A percentile compares a stretch with the other conserved stretches of the same genome.
Evolutionary conservation across 2,113 vertebrate species (phyloP).

Genomic region (Cyprinus carpio): DNA sequence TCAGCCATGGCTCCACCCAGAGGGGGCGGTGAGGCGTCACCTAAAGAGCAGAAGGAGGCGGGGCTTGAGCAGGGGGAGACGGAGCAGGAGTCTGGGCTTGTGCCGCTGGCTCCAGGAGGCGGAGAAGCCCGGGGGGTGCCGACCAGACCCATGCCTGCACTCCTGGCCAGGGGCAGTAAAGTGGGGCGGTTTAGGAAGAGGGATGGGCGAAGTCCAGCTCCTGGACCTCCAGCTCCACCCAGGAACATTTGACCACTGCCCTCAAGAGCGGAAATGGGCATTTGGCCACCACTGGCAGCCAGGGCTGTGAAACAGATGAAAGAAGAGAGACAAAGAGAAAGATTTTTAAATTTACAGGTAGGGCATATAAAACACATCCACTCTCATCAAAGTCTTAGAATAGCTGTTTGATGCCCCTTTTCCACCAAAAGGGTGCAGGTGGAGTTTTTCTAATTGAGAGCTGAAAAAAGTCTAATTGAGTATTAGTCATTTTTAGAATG

Average conservation of each 20-base stretch:
- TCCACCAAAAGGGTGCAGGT: not conserved
- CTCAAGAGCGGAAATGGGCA: slow-evolving; percentile 85
- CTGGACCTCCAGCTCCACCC: slow-evolving; percentile 72
- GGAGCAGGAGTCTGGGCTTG: slow-evolving; percentile 79
- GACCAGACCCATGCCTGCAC: slow-evolving; percentile 74
- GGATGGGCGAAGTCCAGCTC: slow-evolving; percentile 76
- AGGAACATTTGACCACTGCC: slow-evolving; percentile 82
- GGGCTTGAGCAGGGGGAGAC: slow-evolving; percentile 77
- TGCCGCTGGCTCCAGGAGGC: slow-evolving; percentile 71
- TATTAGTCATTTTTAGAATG: not conserved
- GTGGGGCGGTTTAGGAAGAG: slow-evolving; percentile 87
- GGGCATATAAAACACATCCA: not conserved
- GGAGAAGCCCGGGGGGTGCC: slow-evolving; percentile 71
- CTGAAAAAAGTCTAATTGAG: no score
- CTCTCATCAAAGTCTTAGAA: not conserved
- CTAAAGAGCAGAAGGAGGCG: slow-evolving; percentile 80
- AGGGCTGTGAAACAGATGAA: slow-evolving; percentile 72
- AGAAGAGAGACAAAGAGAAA: not conserved
- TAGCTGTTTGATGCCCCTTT: not conserved
- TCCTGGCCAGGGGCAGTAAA: slow-evolving; percentile 81
- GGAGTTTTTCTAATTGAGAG: no score
- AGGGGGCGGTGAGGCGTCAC: slow-evolving; percentile 78
- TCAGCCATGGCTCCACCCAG: slow-evolving; percentile 81
- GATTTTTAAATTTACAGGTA: slow-evolving; percentile 4
- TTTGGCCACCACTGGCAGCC: slow-evolving; percentile 84